Evolutionary conservation across 2,888 invertebrate genomes (phyloP).

Genomic region (Zaprionus bogoriensis): DNA sequence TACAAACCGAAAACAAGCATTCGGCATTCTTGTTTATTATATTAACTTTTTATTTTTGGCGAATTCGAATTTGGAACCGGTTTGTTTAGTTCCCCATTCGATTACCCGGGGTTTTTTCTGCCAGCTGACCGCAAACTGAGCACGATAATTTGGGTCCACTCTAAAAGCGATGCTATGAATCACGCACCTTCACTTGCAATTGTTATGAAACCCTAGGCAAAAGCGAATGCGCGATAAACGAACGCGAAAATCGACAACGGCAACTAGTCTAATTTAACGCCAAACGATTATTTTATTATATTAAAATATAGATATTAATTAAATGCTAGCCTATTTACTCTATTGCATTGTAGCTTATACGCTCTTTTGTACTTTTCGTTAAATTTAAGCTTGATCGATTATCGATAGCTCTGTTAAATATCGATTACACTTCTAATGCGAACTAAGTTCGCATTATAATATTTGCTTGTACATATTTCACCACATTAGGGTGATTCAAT

Average conservation of each 20-base stretch:
- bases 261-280: no score
- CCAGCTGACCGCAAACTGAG: constrained; percentile 6
- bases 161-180: constrained; percentile 23
- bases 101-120: constrained; percentile 16
- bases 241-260: background rate
- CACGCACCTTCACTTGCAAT: constrained; percentile 17
- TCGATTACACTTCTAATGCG: no score
- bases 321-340: no score
- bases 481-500: no score
- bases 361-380: no score
- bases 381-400: no score
- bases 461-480: no score
- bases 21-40: constrained; percentile 2
- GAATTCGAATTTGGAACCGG: constrained; percentile 56
- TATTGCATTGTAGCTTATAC: no score
- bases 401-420: no score
- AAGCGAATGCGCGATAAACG: constrained; percentile 38
- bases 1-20: background rate
- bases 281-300: no score
- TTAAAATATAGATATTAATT: no score
- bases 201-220: constrained; percentile 43
- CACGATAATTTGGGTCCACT: constrained; percentile 36
- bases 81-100: constrained; percentile 31
- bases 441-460: no score
- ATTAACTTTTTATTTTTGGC: constrained; percentile 55